These are phyloP conservation scores for Pachycephus smyrnensis DNA, from an alignment of 2,888 invertebrate genomes.

Conservation along the genomic window DNA sequence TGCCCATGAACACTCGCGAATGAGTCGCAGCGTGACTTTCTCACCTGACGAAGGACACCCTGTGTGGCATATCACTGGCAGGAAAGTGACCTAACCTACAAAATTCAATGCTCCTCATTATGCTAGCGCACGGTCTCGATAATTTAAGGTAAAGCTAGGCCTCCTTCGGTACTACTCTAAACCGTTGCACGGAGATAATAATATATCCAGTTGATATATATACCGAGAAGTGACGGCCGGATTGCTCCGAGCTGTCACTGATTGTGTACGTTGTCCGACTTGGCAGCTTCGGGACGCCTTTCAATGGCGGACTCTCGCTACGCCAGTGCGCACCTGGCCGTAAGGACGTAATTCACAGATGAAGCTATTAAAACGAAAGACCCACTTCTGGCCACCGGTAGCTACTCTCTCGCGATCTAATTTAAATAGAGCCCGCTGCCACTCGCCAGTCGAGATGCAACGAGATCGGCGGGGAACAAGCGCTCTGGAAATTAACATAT, in stretches of 20 bases:
- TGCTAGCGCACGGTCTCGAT: not conserved
- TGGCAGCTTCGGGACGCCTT: not conserved
- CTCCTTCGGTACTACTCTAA: not conserved
- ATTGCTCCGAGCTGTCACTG: not conserved
- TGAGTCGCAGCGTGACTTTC: not conserved
- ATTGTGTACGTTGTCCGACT: not conserved
- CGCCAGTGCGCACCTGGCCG: not conserved
- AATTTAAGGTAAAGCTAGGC: not conserved
- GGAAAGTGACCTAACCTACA: not conserved
- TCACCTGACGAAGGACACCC: not conserved
- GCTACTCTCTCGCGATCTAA: slow-evolving; percentile 46
- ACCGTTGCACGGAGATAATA: not conserved
- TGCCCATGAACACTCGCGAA: not conserved
- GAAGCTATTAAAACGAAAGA: slow-evolving; percentile 46
- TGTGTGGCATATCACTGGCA: not conserved
- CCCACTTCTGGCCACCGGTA: slow-evolving; percentile 8
- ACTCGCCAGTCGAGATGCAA: slow-evolving; percentile 31
- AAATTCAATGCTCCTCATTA: not conserved
- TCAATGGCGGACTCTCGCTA: not conserved
- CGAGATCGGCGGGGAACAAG: slow-evolving; percentile 39
- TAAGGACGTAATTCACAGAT: slow-evolving; percentile 39
- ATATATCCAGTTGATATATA: not conserved
- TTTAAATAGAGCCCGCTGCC: slow-evolving; percentile 54
- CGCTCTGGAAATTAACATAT: slow-evolving; percentile 61
- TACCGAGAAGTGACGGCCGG: not conserved